Base-by-base conservation (phyloP, 2,113 vertebrate genomes). In the Hiodon tergisus region DNA sequence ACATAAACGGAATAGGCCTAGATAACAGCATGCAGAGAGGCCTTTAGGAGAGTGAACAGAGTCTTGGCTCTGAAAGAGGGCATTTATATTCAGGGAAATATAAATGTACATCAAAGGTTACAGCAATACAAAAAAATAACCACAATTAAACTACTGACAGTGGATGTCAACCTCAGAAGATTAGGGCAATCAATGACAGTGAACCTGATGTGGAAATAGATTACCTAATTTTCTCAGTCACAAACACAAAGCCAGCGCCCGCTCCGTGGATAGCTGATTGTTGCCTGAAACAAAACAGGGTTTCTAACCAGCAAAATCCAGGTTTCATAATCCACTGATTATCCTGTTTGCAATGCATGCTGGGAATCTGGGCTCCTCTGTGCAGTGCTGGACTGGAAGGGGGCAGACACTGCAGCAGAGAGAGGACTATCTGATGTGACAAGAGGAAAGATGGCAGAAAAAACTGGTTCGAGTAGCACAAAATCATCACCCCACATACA, bases 401-500 rank as follows among this genome's bases (percentile, higher is more conserved):
- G 63, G 76, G 63, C 48, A n/a, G 65, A 72, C 70, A 59, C 70
- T 17, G 10, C 70, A 59, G 31, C 2, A 16, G n/a, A 31, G 46
- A 72, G 67, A 69, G 74, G 67, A 60, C 74, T 61, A 59, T 46
- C 52, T 60, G 66, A 75, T 53, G 55, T 68, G 67, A 69, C 55
- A 67, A 50, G 62, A 47, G 65, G 53, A 68, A 46, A 65, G 46
- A 76, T 55, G 13, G 59, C 10, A 65, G 7, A 10, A 59, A 13
- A 59, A 9, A 54, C 54, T 7, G 51, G 58, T n/a, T 14, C 57
- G 5, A 17, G 58, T 5, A 17, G 5, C 14, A n/a, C 1, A 47
- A 5, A 3, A 48, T 7, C 2, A 8, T 54, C 6, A 72, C 16
- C 54, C 9, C 8, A 57, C 3, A 66, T 52, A 58, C 16, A 58